phyloP scores from a whole-genome alignment of 1,140 invertebrate species.

The Cepaea nemoralis region DNA sequence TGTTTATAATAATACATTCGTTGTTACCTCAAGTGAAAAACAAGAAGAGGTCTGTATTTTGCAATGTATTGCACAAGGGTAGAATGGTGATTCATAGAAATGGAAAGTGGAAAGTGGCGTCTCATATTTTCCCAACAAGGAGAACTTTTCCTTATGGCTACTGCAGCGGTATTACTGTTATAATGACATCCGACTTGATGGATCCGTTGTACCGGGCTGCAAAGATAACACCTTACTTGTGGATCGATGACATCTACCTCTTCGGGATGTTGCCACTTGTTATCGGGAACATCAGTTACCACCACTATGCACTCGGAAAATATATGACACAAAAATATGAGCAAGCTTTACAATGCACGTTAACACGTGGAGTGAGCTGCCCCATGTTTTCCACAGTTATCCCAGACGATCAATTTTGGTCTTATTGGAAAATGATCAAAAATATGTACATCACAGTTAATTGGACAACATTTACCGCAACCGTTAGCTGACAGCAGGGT shows the following conservation, averaged over 20 bases:
- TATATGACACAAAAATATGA: background rate
- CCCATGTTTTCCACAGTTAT: background rate
- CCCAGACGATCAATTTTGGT: background rate
- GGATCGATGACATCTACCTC: too few relatives aligned
- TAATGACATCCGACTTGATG: too few relatives aligned
- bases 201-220: too few relatives aligned
- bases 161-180: slow-evolving; percentile 53
- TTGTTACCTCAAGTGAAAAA: background rate
- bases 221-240: too few relatives aligned
- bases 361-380: background rate
- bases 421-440: background rate
- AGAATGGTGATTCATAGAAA: slow-evolving; percentile 53
- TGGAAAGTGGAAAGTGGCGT: slow-evolving; percentile 52
- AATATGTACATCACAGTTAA: background rate
- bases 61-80: slow-evolving; percentile 43
- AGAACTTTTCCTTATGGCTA: slow-evolving; percentile 50
- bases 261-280: slow-evolving; percentile 57
- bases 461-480: too few relatives aligned
- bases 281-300: slow-evolving; percentile 21
- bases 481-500: too few relatives aligned
- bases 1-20: too few relatives aligned
- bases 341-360: background rate
- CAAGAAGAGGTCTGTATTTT: slow-evolving; percentile 42
- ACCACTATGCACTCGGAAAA: slow-evolving; percentile 1
- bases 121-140: too few relatives aligned